Percentiles rank a stretch among this genome's conserved stretches.
These are phyloP conservation scores for Anabas testudineus DNA, from an alignment of 2,797 vertebrate genomes.

Conservation along the genomic window DNA sequence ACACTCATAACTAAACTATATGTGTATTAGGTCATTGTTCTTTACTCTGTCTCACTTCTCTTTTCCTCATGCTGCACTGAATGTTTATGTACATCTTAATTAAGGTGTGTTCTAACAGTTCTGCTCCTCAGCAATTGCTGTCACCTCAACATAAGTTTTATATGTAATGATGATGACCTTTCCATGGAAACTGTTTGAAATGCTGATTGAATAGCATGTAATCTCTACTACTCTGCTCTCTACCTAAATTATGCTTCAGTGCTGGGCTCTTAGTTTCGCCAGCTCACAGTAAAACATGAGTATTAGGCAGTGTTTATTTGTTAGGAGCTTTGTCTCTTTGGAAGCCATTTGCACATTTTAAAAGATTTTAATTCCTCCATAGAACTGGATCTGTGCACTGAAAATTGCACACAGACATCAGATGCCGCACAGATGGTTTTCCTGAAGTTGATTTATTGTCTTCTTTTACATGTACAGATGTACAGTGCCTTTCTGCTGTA, in stretches of 20 bases:
- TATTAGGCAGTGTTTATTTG: conserved; percentile 18
- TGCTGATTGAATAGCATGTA: conserved; percentile 52
- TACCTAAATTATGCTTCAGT: conserved; percentile 38
- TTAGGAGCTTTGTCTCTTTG: conserved; percentile 23
- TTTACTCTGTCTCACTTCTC: conserved; percentile 36
- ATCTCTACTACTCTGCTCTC: conserved; percentile 42
- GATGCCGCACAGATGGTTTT: background rate
- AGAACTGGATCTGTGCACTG: conserved; percentile 8
- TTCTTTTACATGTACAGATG: conserved; percentile 16
- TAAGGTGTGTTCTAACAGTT: conserved; percentile 49
- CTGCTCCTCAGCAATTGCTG: conserved; percentile 26
- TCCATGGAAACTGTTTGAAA: conserved; percentile 68
- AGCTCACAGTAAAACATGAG: conserved; percentile 26
- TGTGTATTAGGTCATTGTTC: conserved; percentile 64
- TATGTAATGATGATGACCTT: conserved; percentile 75
- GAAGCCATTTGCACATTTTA: conserved; percentile 25
- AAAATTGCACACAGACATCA: conserved; percentile 15
- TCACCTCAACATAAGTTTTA: conserved; percentile 62
- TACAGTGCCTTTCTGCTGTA: conserved; percentile 16
- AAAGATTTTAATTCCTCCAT: conserved; percentile 12
- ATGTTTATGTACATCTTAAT: conserved; percentile 66
- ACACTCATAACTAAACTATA: conserved; percentile 50
- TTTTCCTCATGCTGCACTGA: conserved; percentile 44
- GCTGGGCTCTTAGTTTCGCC: conserved; percentile 20
- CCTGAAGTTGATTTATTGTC: conserved; percentile 16